phyloP scores from a whole-genome alignment of 2,113 vertebrate genomes.

The Rana temporaria region DNA sequence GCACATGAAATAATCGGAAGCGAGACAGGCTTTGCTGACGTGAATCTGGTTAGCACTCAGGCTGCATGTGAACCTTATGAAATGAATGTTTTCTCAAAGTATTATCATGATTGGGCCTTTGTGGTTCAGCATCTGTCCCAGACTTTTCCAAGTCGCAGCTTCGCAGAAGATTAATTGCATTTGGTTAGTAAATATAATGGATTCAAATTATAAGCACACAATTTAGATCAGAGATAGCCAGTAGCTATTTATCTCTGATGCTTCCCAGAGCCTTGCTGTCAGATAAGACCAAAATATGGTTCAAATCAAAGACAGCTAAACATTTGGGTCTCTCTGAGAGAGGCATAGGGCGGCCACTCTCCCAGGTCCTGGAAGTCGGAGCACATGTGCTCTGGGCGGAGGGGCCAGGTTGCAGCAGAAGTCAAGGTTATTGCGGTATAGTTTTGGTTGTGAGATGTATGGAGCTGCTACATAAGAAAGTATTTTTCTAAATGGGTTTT shows the following conservation, averaged over 20 bases:
- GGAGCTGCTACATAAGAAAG: too few relatives aligned
- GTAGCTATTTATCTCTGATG: slow-evolving; percentile 56
- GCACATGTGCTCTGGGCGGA: neutral
- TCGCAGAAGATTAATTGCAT: slow-evolving; percentile 50
- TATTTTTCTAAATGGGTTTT: slow-evolving; percentile 13
- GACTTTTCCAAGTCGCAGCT: slow-evolving; percentile 52
- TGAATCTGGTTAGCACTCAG: slow-evolving; percentile 1
- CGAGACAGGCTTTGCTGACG: slow-evolving; percentile 2
- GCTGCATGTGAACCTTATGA: slow-evolving; percentile 32
- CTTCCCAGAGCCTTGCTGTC: slow-evolving; percentile 54
- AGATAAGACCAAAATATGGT: slow-evolving; percentile 53
- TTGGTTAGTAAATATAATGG: slow-evolving; percentile 58
- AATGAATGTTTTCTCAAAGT: slow-evolving; percentile 45
- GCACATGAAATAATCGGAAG: neutral
- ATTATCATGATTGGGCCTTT: slow-evolving; percentile 37
- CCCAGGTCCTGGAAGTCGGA: neutral
- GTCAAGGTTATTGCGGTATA: neutral
- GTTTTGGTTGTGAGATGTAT: neutral
- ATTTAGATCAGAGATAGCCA: slow-evolving; percentile 55
- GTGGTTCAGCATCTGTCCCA: slow-evolving; percentile 46
- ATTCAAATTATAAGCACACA: slow-evolving; percentile 47
- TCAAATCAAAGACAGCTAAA: slow-evolving; percentile 51
- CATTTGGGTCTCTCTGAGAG: slow-evolving; percentile 29
- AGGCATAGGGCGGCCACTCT: neutral
- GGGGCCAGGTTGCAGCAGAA: neutral